Base-by-base conservation (phyloP, 2,888 invertebrate genomes). In the Biston stratarius region DNA sequence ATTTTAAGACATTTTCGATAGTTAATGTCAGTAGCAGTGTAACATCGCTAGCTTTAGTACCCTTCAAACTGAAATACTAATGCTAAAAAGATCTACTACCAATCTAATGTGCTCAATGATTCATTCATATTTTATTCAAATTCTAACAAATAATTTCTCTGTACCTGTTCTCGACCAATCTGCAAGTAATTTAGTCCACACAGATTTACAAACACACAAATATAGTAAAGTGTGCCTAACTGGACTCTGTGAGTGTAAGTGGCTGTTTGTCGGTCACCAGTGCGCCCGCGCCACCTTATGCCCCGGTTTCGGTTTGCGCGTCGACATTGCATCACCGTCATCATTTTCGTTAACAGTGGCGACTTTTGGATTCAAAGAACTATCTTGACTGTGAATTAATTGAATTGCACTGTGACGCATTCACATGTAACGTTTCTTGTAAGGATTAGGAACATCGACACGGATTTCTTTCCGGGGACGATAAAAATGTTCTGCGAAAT, bases 251-350 rank as follows among this genome's bases (percentile, higher is more conserved):
- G 48, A 58, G 47, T 55, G 45, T 38, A 45, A 62, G 58, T 71
- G 66, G 53, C 61, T 45, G 70, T 68, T 67, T 64, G 69, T 71
- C 71, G 73, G 74, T 71, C 74, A 73, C 68, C 57, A 61, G 51
- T 61, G 61, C 61, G 61, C 61, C 58, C 53, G 68, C 67, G 64
- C 57, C 44, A 42, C 52, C 53, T 48, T 61, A 34, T 70, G 70
- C 64, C 74, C 73, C 70, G 72, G 70, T 58, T 74, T 74, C 66
- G 63, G 47, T 66, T 62, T 57, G 64, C 64, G 70, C 60, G 61
- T 69, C 64, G 61, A 42, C 68, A 47, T 73, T 73, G 69, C 74
- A 70, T 74, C 74, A 74, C 49, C 60, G 57, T 12, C 59, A 74
- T 70, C 70, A 73, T 70, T 66, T 69, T 67, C 70, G 70, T 67